Evolutionary conservation across 2,113 vertebrate genomes (phyloP).

Genomic region (Coptodon rendalli): DNA sequence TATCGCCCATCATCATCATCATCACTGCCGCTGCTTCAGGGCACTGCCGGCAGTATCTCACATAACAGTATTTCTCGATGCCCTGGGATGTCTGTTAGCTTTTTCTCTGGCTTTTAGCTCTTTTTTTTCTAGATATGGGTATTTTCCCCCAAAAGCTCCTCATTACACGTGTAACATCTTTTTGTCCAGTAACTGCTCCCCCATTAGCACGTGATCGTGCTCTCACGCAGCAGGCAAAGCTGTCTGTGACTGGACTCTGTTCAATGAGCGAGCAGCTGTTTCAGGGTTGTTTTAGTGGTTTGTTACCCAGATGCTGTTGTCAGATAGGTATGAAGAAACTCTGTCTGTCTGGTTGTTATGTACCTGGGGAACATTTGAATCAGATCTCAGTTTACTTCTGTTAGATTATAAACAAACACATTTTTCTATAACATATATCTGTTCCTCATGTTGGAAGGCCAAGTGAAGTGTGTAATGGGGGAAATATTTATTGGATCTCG

Average conservation of each 20-base stretch:
- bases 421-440: background rate
- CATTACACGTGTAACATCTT: background rate
- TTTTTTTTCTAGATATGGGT: background rate
- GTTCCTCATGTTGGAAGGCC: background rate
- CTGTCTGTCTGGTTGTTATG: background rate
- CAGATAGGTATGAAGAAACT: background rate
- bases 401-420: background rate
- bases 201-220: fast-evolving
- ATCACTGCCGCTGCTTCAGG: background rate
- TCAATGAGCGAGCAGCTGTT: background rate
- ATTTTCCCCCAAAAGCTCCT: fast-evolving
- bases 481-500: no score
- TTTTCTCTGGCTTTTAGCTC: background rate
- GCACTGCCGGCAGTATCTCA: background rate
- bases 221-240: background rate
- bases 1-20: background rate
- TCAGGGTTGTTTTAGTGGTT: fast-evolving
- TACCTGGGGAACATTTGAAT: background rate
- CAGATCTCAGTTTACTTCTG: fast-evolving
- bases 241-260: background rate
- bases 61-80: background rate
- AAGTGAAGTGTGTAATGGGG: background rate
- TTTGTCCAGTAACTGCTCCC: background rate
- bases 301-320: background rate
- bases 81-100: background rate